Evolutionary conservation across 2,113 vertebrate genomes (phyloP).

Genomic region (Dunckerocampus dactyliophorus): DNA sequence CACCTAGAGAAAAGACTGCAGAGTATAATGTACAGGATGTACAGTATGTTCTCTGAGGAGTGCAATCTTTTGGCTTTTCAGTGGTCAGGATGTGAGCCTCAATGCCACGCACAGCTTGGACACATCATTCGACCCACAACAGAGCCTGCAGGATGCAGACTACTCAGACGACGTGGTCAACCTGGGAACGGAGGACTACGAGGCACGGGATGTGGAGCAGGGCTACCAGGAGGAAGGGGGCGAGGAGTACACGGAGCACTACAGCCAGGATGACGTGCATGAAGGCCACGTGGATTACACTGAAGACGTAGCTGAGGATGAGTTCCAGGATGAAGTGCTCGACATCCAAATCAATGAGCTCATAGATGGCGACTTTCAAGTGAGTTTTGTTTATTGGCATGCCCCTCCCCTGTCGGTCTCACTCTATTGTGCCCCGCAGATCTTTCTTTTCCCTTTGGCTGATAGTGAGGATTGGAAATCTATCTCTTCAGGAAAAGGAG

Average conservation of each 20-base stretch:
- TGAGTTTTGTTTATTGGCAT: conserved; percentile 68
- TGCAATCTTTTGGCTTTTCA: conserved; percentile 49
- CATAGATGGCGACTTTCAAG: conserved; percentile 91
- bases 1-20: no score
- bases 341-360: conserved; percentile 95
- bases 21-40: neutral
- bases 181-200: conserved; percentile 72
- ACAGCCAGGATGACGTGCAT: conserved; percentile 74
- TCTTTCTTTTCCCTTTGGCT: conserved; percentile 61
- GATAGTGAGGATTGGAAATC: conserved; percentile 71
- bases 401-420: conserved; percentile 33
- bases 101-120: conserved; percentile 75
- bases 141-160: conserved; percentile 64
- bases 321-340: conserved; percentile 86
- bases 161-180: conserved; percentile 80
- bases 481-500: conserved; percentile 80
- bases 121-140: conserved; percentile 77
- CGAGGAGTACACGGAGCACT: conserved; percentile 73
- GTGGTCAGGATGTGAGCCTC: conserved; percentile 80
- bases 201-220: conserved; percentile 47
- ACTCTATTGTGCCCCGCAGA: conserved; percentile 72
- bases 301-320: conserved; percentile 58
- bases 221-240: conserved; percentile 63
- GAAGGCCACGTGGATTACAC: conserved; percentile 83
- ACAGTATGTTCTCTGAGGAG: neutral